phyloP scores from a whole-genome alignment of 2,888 invertebrate species.

The Julus scandinavius region DNA sequence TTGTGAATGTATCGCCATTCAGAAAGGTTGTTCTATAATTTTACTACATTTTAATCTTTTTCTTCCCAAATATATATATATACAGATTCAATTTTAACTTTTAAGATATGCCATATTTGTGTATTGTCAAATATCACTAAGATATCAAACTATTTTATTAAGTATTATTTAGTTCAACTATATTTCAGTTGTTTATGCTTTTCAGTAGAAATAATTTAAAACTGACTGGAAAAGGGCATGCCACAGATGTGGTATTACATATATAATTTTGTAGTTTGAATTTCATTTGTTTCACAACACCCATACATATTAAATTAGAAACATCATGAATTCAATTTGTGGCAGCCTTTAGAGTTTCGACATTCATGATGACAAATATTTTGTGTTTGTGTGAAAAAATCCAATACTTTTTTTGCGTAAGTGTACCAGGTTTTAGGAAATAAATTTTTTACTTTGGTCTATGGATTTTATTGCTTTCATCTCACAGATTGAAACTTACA shows the following conservation, averaged over 20 bases:
- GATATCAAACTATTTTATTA: too few relatives aligned
- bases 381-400: not conserved
- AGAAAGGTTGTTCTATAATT: too few relatives aligned
- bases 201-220: too few relatives aligned
- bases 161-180: too few relatives aligned
- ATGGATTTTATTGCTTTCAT: not conserved
- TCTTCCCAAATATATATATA: too few relatives aligned
- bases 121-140: too few relatives aligned
- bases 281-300: not conserved
- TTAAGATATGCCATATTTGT: too few relatives aligned
- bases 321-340: not conserved
- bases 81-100: too few relatives aligned
- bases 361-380: not conserved
- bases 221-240: not conserved
- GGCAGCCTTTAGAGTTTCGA: not conserved
- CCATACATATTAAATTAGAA: not conserved
- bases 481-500: not conserved
- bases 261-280: not conserved
- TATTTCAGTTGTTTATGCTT: too few relatives aligned
- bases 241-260: not conserved
- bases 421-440: constrained; percentile 44
- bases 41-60: too few relatives aligned
- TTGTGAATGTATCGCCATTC: too few relatives aligned
- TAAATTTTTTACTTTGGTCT: constrained; percentile 52
- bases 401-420: not conserved